These are phyloP conservation scores for Vandiemenella viatica DNA, from an alignment of 2,888 invertebrate genomes.

Conservation along the genomic window DNA sequence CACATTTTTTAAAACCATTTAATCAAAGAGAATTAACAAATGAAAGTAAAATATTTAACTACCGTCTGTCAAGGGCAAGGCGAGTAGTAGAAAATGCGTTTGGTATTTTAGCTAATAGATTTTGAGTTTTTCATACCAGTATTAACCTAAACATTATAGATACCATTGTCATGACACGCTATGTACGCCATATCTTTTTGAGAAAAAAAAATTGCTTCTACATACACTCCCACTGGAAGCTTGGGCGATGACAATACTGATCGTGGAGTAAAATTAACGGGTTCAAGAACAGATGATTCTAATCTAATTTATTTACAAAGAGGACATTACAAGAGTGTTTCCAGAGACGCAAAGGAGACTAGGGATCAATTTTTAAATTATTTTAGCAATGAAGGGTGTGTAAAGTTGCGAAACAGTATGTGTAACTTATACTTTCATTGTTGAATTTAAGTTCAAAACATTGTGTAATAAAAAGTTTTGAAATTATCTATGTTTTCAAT, in stretches of 20 bases:
- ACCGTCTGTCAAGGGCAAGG: conserved; percentile 6
- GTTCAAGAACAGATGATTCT: conserved; percentile 6
- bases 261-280: conserved; percentile 8
- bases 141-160: conserved; percentile 1
- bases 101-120: conserved; percentile 7
- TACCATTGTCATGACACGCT: conserved; percentile 1
- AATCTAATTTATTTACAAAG: neutral
- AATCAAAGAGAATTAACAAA: neutral
- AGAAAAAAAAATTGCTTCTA: neutral
- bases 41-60: conserved; percentile 3
- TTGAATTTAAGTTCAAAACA: too few species aligned
- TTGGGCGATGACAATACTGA: conserved; percentile 8
- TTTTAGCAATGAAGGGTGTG: neutral
- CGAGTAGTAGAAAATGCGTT: conserved; percentile 4
- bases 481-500: too few species aligned
- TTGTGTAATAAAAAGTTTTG: too few species aligned
- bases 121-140: conserved; percentile 3
- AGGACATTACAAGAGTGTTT: neutral
- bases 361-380: neutral
- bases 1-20: conserved; percentile 9
- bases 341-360: neutral
- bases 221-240: conserved; percentile 6
- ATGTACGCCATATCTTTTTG: conserved; percentile 6
- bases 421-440: neutral
- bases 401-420: neutral